Evolutionary conservation across 2,113 vertebrate genomes (phyloP).

Genomic region (Solea solea): DNA sequence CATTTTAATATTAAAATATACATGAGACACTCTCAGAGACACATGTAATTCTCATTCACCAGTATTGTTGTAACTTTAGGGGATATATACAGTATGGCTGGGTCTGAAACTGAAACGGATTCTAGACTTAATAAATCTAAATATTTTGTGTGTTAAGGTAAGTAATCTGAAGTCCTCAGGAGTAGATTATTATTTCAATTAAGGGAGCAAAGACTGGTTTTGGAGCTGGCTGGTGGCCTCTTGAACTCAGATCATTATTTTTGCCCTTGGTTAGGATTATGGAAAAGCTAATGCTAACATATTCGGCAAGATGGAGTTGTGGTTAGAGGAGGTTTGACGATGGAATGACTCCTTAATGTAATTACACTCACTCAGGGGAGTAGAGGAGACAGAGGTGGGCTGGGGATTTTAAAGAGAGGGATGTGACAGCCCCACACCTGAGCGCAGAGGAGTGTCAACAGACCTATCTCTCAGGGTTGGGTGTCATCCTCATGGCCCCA

Average conservation of each 20-base stretch:
- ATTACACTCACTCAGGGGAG: constrained; percentile 80
- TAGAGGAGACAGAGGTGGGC: constrained; percentile 64
- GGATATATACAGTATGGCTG: background rate
- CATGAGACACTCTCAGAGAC: constrained; percentile 28
- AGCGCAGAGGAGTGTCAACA: constrained; percentile 80
- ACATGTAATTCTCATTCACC: background rate
- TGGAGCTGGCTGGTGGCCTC: background rate
- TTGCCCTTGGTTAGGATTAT: constrained; percentile 72
- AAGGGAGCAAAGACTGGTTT: constrained; percentile 33
- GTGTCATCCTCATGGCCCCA: constrained; percentile 70
- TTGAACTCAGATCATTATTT: constrained; percentile 68
- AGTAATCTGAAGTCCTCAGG: constrained; percentile 16
- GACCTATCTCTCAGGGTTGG: constrained; percentile 74
- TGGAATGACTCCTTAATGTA: constrained; percentile 79
- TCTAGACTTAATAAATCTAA: constrained; percentile 8
- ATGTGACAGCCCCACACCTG: constrained; percentile 77
- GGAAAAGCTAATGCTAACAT: constrained; percentile 73
- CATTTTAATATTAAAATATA: constrained; percentile 28
- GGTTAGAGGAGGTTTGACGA: constrained; percentile 59
- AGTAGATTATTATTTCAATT: background rate
- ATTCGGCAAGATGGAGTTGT: constrained; percentile 73
- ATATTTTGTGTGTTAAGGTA: constrained; percentile 40
- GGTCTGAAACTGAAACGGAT: constrained; percentile 10
- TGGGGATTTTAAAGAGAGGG: constrained; percentile 68
- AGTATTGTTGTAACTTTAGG: background rate